Percentiles rank a stretch among this genome's conserved stretches.
These are phyloP conservation scores for Bovichtus diacanthus DNA, from an alignment of 2,797 vertebrate genomes.

Conservation along the genomic window DNA sequence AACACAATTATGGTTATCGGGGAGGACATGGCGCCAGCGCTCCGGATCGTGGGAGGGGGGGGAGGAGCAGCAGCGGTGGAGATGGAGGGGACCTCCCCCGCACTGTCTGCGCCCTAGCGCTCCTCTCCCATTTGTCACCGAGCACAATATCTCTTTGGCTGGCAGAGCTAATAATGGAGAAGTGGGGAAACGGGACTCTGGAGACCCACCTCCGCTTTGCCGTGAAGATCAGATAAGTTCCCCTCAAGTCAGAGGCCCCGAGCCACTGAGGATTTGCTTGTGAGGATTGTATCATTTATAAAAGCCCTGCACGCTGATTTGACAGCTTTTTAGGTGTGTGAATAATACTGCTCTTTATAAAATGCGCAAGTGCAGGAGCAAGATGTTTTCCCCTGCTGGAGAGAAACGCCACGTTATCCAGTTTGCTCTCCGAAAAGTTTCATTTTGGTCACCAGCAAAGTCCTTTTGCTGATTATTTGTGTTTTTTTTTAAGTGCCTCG, in stretches of 20 bases:
- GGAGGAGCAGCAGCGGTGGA: neutral
- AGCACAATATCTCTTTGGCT: slow-evolving; percentile 79
- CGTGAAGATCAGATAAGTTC: slow-evolving; percentile 77
- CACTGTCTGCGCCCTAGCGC: slow-evolving; percentile 65
- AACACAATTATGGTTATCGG: slow-evolving; percentile 82
- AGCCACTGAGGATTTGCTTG: slow-evolving; percentile 47
- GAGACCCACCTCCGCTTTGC: slow-evolving; percentile 73
- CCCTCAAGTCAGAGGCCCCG: slow-evolving; percentile 50
- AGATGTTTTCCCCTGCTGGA: slow-evolving; percentile 16
- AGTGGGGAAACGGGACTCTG: slow-evolving; percentile 68
- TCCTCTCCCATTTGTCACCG: slow-evolving; percentile 77
- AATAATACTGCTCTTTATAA: slow-evolving; percentile 60
- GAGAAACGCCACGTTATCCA: neutral
- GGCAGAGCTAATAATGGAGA: slow-evolving; percentile 81
- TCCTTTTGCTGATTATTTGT: slow-evolving; percentile 39
- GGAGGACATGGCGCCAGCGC: slow-evolving; percentile 53
- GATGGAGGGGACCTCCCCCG: slow-evolving; percentile 64
- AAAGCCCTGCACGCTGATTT: slow-evolving; percentile 31
- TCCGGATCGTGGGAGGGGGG: neutral
- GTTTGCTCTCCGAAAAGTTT: slow-evolving; percentile 47
- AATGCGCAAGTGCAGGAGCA: slow-evolving; percentile 35
- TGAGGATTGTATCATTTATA: slow-evolving; percentile 65
- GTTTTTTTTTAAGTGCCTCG: neutral
- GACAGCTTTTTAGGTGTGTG: slow-evolving; percentile 71
- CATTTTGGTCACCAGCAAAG: slow-evolving; percentile 28